Conservation (phyloP, 2,113 vertebrate genomes). For the Plestiodon gilberti region DNA sequence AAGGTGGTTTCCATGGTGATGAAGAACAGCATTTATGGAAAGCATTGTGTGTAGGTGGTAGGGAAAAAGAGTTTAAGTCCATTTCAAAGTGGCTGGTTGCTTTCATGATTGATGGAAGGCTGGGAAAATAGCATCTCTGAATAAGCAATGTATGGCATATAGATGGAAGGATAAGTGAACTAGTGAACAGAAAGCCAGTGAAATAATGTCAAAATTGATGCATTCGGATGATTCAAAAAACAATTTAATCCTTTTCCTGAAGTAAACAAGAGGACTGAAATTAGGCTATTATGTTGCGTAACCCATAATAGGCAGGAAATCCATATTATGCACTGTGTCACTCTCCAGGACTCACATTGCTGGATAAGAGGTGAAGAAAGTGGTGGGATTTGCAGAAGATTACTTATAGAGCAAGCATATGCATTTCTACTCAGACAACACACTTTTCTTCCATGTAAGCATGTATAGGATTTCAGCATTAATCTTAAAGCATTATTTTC, state of each 20-base stretch:
- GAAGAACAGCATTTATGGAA: constrained; percentile 51
- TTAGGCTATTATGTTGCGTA: neutral
- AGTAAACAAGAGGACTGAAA: neutral
- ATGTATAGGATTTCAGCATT: too few species aligned
- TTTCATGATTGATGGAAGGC: constrained; percentile 48
- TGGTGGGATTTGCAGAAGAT: too few species aligned
- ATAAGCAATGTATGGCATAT: neutral
- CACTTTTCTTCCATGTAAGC: too few species aligned
- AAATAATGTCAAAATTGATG: neutral
- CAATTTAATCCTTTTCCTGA: constrained; percentile 10
- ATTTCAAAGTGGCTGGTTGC: constrained; percentile 43
- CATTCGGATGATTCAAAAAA: neutral
- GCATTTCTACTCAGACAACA: too few species aligned
- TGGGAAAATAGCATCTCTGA: constrained; percentile 13
- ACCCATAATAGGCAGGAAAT: neutral
- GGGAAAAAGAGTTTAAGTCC: constrained; percentile 21
- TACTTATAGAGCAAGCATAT: too few species aligned
- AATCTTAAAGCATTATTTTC: too few species aligned
- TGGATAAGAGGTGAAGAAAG: neutral
- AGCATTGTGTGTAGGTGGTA: constrained; percentile 49
- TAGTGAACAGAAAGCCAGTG: neutral
- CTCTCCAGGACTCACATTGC: neutral
- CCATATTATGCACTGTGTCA: neutral
- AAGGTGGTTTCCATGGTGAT: constrained; percentile 69
- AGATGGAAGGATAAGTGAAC: accelerated